These are phyloP conservation scores for Notolepis coatsorum DNA, from an alignment of 2,797 vertebrate species.

Conservation along the genomic window DNA sequence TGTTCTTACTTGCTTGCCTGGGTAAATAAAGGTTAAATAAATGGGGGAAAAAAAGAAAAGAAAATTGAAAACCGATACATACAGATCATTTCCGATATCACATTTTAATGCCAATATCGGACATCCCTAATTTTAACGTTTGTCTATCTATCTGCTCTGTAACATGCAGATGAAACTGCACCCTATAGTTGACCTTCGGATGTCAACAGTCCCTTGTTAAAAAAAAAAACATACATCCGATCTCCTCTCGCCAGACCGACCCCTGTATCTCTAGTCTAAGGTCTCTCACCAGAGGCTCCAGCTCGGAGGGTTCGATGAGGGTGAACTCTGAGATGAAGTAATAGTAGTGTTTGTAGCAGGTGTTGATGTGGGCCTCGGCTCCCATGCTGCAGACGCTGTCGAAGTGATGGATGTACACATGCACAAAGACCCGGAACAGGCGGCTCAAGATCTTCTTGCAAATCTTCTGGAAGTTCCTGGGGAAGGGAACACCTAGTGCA, in stretches of 20 bases:
- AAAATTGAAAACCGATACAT: no score
- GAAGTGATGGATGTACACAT: conserved; percentile 99
- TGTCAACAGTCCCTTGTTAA: no score
- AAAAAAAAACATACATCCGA: conserved; percentile 18
- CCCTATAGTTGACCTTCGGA: not conserved
- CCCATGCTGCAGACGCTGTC: conserved; percentile 97
- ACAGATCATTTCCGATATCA: no score
- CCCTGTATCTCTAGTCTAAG: conserved; percentile 10
- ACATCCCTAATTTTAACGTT: no score
- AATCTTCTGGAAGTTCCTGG: conserved; percentile 98
- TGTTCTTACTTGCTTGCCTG: no score
- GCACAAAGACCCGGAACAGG: conserved; percentile 97
- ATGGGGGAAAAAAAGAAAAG: no score
- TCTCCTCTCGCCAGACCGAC: not conserved
- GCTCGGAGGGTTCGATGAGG: conserved; percentile 93
- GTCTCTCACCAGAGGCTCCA: conserved; percentile 94
- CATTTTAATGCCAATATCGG: no score
- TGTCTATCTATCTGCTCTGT: no score
- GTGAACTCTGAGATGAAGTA: conserved; percentile 98
- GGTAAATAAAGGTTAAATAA: no score
- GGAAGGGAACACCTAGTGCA: conserved; percentile 92
- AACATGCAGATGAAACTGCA: not conserved
- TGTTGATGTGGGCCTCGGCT: conserved; percentile 97
- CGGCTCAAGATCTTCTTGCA: conserved; percentile 98
- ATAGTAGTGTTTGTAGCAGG: conserved; percentile 99